Percentiles rank a stretch among this genome's conserved stretches.
Conservation (phyloP, 2,888 invertebrate genomes). For the Pheosia tremula region DNA sequence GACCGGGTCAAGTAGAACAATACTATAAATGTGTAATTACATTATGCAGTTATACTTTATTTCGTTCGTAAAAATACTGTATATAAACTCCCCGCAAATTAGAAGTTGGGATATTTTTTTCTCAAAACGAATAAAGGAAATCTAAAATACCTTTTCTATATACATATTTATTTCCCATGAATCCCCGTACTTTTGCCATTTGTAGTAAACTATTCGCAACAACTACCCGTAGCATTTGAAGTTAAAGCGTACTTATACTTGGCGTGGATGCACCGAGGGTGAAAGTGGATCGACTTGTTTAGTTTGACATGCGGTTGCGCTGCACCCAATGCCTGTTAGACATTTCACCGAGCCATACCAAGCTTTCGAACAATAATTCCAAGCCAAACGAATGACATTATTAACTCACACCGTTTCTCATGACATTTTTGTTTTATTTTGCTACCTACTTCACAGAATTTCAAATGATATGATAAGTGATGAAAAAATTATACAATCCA, state of each 20-base stretch:
- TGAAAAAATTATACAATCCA: neutral
- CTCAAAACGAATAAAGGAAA: too few relatives aligned
- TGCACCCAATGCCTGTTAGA: constrained; percentile 43
- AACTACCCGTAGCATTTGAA: neutral
- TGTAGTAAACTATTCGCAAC: constrained; percentile 6
- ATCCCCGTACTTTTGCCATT: neutral
- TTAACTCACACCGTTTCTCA: too few relatives aligned
- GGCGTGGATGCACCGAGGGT: constrained; percentile 47
- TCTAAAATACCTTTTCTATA: neutral
- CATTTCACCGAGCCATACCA: constrained; percentile 67
- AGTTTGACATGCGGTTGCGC: constrained; percentile 45
- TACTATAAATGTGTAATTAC: constrained; percentile 17
- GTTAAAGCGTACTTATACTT: constrained; percentile 5
- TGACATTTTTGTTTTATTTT: too few relatives aligned
- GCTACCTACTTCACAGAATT: too few relatives aligned
- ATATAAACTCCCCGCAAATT: too few relatives aligned
- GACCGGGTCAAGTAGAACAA: constrained; percentile 42
- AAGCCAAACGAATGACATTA: constrained; percentile 10
- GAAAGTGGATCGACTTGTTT: constrained; percentile 69
- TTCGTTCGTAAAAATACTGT: too few relatives aligned
- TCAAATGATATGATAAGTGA: neutral
- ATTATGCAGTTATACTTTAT: too few relatives aligned
- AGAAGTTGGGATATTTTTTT: too few relatives aligned
- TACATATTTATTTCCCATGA: neutral
- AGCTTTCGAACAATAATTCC: constrained; percentile 59